Conservation (phyloP, 2,888 invertebrate genomes). For the Keiferia lycopersicella region DNA sequence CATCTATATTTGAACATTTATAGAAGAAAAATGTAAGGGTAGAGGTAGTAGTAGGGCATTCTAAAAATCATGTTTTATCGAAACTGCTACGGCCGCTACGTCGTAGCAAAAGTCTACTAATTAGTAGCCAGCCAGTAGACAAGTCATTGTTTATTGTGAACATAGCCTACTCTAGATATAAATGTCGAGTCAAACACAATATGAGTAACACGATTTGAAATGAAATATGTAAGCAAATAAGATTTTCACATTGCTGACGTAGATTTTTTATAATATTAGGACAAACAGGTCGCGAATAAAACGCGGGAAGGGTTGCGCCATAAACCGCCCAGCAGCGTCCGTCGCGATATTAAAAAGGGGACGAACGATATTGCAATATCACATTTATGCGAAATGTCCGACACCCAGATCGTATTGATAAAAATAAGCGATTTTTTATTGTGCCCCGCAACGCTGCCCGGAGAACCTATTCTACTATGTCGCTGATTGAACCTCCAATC, state of each 20-base stretch:
- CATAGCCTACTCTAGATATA: too few species aligned
- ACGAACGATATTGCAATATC: constrained; percentile 81
- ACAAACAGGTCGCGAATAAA: constrained; percentile 81
- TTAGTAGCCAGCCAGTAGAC: too few species aligned
- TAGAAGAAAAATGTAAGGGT: neutral
- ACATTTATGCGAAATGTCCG: constrained; percentile 81
- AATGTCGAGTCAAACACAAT: neutral
- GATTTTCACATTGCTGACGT: constrained; percentile 74
- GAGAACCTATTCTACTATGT: constrained; percentile 47
- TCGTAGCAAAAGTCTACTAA: too few species aligned
- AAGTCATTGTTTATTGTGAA: too few species aligned
- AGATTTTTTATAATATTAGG: constrained; percentile 80
- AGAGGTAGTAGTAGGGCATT: too few species aligned
- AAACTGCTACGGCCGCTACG: too few species aligned
- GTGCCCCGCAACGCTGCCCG: constrained; percentile 63
- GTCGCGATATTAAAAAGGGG: constrained; percentile 81
- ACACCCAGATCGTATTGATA: constrained; percentile 81
- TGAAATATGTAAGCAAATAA: constrained; percentile 55
- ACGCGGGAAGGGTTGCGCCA: constrained; percentile 79
- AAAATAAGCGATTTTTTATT: constrained; percentile 81
- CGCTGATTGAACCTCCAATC: constrained; percentile 48
- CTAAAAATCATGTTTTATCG: too few species aligned
- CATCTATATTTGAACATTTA: neutral
- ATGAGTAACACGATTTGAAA: constrained; percentile 32
- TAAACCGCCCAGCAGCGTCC: constrained; percentile 78